Base-by-base conservation (phyloP, 1,140 invertebrate species). In the Rhyzopertha dominica region DNA sequence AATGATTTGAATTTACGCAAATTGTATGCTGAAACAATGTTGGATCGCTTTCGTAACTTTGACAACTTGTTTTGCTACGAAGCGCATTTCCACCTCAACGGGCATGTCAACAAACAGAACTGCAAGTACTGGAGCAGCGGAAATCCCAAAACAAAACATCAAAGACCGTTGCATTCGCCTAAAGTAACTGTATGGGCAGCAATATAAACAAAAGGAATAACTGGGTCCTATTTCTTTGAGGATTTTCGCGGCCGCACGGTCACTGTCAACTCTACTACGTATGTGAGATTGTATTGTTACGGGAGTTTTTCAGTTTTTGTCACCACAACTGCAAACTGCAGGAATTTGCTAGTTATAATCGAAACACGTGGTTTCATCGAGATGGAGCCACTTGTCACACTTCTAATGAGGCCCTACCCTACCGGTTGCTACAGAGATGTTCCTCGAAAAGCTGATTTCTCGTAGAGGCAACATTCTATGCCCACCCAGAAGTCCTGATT, bases 261-360 rank as follows among this genome's bases (percentile, higher is more conserved):
- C n/a, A n/a, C n/a, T n/a, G n/a, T n/a, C n/a, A n/a, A n/a, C n/a
- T n/a, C n/a, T n/a, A n/a, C n/a, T n/a, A n/a, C n/a, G n/a, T n/a
- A n/a, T 5, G 8, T 14, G 30, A 8, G 7, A 8, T 8, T 7
- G 8, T 32, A 32, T 7, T 16, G 30, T 32, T 10, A 32, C 8
- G 7, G 8, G 5, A 8, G 30, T 14, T 16, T 8, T 10, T 7
- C 14, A 32, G n/a, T n/a, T 9, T 8, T 32, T 7, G 14, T 8
- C 24, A n/a, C 7, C 7, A 26, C 7, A 26, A 8, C 24, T 26
- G 7, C 7, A 26, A 7, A 26, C 30, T 32, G 14, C 30, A 8
- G 30, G 30, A 32, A 32, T 32, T 32, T 32, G 30, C 30, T 32
- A 14, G 30, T 13, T 32, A 32, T 14, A 32, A 32, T 13, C 30